Base-by-base conservation (phyloP, 1,140 invertebrate genomes). In the Cotesia vestalis region DNA sequence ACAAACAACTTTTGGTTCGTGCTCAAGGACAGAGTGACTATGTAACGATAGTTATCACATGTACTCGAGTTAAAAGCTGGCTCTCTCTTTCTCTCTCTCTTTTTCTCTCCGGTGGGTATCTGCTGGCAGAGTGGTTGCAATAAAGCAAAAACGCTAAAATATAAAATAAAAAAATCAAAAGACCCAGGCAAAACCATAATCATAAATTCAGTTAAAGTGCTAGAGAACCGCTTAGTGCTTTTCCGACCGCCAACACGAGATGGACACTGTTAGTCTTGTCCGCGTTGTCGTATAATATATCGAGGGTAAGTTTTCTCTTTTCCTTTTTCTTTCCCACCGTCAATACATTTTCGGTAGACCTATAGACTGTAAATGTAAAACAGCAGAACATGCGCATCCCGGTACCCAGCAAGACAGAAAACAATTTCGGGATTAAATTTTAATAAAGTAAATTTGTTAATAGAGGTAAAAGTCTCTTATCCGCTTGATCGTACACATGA, bases 161-260 rank as follows among this genome's bases (percentile, higher is more conserved):
- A 73, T 35, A 74, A 74, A 71, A 74, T 74, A 78, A 71, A 73
- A 67, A 61, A 66, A 69, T 52, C 61, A 68, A 73, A 72, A 72
- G 74, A 75, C 63, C 72, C 55, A 62, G 69, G 69, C 81, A 77
- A 80, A 81, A 80, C 78, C 80, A 82, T 82, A 81, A 82, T 83
- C 80, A 79, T 83, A 83, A 82, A 82, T 82, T 81, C 81, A 75
- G 79, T 79, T 82, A 81, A 83, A 82, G 82, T 82, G 80, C 77
- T 78, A 69, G 76, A 71, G 75, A 77, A 80, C 80, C 78, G 80
- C 78, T 81, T 81, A 82, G 81, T 75, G 69, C 73, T 63, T 64
- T 63, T 53, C 57, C 57, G 14, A 63, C 59, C 59, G 64, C 51
- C 64, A 51, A 36, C 40, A 60, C 17, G 66, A 68, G 73, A 63